phyloP scores from a whole-genome alignment of 2,888 invertebrate genomes.

The Machimus atricapillus region DNA sequence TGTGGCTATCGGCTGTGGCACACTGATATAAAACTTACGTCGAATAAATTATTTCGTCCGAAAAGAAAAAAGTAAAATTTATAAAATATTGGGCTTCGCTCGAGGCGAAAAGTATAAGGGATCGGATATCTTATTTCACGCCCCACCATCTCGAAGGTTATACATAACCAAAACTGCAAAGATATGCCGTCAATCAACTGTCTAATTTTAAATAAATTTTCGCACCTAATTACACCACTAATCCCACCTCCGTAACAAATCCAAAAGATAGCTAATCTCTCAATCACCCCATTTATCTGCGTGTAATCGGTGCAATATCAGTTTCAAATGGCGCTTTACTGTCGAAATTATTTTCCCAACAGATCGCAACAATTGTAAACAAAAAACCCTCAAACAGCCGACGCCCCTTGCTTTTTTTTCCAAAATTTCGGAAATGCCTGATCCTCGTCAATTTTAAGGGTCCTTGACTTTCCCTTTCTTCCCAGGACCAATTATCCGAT shows the following conservation, averaged over 20 bases:
- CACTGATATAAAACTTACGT: constrained; percentile 22
- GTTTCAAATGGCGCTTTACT: constrained; percentile 31
- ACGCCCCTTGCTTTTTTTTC: constrained; percentile 43
- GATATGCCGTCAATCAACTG: neutral
- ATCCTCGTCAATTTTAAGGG: constrained; percentile 55
- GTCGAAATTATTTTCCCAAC: constrained; percentile 33
- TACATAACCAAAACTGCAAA: neutral
- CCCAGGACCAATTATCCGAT: constrained; percentile 34
- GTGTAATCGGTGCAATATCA: constrained; percentile 7
- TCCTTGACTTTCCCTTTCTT: constrained; percentile 56
- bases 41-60: constrained; percentile 24
- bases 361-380: constrained; percentile 13
- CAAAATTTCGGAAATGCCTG: constrained; percentile 49
- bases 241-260: neutral
- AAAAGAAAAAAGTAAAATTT: neutral
- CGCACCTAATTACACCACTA: neutral
- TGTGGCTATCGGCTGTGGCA: constrained; percentile 19
- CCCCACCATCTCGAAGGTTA: neutral
- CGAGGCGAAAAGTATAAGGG: neutral
- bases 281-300: constrained; percentile 19
- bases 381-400: constrained; percentile 10
- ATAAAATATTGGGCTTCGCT: neutral
- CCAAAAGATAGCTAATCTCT: neutral
- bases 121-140: neutral
- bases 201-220: neutral